Conservation (phyloP, 2,113 vertebrate genomes). For the Sphyrna mokarran region DNA sequence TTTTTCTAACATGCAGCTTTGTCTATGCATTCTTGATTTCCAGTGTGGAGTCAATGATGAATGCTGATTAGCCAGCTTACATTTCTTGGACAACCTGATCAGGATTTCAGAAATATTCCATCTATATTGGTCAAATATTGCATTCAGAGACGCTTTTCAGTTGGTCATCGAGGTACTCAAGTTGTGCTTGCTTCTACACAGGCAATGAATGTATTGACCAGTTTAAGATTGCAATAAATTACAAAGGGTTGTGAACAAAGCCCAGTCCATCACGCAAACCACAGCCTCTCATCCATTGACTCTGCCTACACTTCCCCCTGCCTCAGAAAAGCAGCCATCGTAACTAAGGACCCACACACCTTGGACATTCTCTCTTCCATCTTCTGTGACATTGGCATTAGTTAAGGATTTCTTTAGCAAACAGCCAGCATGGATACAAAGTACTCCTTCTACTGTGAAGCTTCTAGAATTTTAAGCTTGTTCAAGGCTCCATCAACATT, state of each 20-base stretch:
- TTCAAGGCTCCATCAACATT: background rate
- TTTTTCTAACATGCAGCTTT: background rate
- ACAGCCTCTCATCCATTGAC: too few species aligned
- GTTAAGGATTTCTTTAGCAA: background rate
- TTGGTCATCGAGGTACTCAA: background rate
- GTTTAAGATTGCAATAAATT: too few species aligned
- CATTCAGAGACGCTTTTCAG: background rate
- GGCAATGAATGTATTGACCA: background rate
- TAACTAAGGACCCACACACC: too few species aligned
- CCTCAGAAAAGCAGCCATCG: too few species aligned
- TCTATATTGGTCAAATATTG: background rate
- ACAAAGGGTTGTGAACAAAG: too few species aligned
- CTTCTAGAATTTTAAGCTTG: background rate
- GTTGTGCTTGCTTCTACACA: background rate
- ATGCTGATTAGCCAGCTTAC: background rate
- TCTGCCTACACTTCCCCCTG: too few species aligned
- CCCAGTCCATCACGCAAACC: too few species aligned
- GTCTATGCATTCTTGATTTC: background rate
- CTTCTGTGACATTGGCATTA: background rate
- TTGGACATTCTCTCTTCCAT: too few species aligned
- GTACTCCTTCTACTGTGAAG: background rate
- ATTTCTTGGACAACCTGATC: background rate
- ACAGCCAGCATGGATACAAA: background rate
- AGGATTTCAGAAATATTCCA: background rate
- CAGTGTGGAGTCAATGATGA: background rate